phyloP scores from a whole-genome alignment of 2,113 vertebrate genomes.

The Passer montanus region DNA sequence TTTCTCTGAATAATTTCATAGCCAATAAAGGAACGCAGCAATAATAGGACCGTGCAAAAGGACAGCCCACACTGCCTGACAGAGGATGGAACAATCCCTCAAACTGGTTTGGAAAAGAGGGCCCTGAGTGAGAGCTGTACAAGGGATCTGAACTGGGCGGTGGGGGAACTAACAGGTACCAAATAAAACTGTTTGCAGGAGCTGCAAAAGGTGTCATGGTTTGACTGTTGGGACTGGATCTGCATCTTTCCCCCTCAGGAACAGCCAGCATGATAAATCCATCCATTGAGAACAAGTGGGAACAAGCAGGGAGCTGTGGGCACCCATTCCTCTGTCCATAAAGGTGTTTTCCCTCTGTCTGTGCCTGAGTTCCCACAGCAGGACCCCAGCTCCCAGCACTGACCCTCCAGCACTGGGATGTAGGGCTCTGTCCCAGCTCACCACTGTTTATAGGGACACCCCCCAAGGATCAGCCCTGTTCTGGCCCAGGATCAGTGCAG shows the following conservation, averaged over 20 bases:
- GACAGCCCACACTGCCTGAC: not conserved
- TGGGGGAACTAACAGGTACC: not conserved
- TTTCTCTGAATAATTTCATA: not conserved
- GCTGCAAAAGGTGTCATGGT: not conserved
- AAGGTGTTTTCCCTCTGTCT: not conserved
- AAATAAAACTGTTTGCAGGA: conserved; percentile 25
- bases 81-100: not conserved
- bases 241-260: not conserved
- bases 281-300: not conserved
- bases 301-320: not conserved
- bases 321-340: not conserved
- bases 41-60: rapidly evolving
- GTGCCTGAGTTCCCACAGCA: not conserved
- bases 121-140: not conserved
- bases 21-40: not conserved
- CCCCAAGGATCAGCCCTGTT: not conserved
- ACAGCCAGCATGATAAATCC: not conserved
- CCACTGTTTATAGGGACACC: rapidly evolving
- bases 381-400: not conserved
- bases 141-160: not conserved
- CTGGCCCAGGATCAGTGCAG: not conserved
- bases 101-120: not conserved
- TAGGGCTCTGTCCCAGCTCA: not conserved
- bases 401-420: not conserved
- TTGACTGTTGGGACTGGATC: not conserved